A percentile compares a stretch with the other conserved stretches of the same genome.
Evolutionary conservation across 2,888 invertebrate genomes (phyloP).

Genomic region (Amaurobius ferox): DNA sequence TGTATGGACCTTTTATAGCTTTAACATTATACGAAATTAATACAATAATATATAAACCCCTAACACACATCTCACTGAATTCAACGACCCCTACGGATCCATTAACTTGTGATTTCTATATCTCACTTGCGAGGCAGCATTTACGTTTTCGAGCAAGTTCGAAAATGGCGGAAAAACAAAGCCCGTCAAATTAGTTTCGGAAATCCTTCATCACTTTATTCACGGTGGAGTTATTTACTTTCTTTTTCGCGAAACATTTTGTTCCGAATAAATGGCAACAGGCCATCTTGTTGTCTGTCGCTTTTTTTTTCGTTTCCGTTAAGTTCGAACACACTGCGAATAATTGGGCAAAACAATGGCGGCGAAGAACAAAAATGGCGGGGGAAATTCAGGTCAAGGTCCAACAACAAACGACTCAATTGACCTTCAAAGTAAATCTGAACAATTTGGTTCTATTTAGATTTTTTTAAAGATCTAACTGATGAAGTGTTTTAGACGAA

Average conservation of each 20-base stretch:
- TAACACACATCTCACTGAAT: too few relatives aligned
- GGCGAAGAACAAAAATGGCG: slow-evolving; percentile 21
- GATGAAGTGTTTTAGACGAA: background rate
- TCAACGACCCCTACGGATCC: too few relatives aligned
- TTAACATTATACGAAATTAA: too few relatives aligned
- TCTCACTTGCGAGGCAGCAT: too few relatives aligned
- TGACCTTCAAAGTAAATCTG: slow-evolving; percentile 53
- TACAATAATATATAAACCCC: too few relatives aligned
- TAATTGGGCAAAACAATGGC: slow-evolving; percentile 51
- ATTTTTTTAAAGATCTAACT: slow-evolving; percentile 22
- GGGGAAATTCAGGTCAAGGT: slow-evolving; percentile 64
- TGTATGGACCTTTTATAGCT: too few relatives aligned
- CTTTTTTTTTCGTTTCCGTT: slow-evolving; percentile 25
- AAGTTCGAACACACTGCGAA: slow-evolving; percentile 35
- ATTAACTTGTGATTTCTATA: too few relatives aligned
- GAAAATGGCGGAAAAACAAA: background rate
- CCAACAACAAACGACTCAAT: slow-evolving; percentile 54
- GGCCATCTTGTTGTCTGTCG: slow-evolving; percentile 13
- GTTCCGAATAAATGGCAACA: slow-evolving; percentile 30
- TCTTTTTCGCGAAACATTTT: slow-evolving; percentile 29
- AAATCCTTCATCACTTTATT: slow-evolving; percentile 47
- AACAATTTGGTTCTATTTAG: slow-evolving; percentile 27
- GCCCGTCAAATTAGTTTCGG: slow-evolving; percentile 24
- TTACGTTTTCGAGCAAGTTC: too few relatives aligned
- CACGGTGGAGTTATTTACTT: slow-evolving; percentile 1